Percentiles rank a stretch among this genome's conserved stretches.
Evolutionary conservation across 2,888 invertebrate genomes (phyloP).

Genomic region (Melangyna quadrimaculata): DNA sequence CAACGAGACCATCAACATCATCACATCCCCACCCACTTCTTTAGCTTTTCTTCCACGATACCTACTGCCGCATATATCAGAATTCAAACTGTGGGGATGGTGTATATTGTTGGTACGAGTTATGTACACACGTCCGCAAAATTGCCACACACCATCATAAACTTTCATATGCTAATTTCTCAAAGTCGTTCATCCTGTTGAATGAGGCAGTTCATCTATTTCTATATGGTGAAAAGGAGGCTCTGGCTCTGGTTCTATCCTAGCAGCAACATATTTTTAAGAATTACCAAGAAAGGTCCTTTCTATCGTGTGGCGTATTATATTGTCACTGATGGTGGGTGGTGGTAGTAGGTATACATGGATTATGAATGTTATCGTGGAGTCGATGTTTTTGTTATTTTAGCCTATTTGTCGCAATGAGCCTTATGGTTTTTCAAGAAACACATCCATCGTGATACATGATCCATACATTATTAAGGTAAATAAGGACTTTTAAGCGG

Average conservation of each 20-base stretch:
- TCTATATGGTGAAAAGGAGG: slow-evolving; percentile 39
- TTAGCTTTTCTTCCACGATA: not conserved
- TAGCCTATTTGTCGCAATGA: slow-evolving; percentile 21
- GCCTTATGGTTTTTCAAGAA: not conserved
- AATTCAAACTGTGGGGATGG: not conserved
- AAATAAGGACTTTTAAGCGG: not conserved
- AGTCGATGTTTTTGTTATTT: not conserved
- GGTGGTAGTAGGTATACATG: no score
- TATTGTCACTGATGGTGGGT: not conserved
- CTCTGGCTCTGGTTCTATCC: slow-evolving; percentile 37
- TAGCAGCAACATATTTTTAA: slow-evolving; percentile 13
- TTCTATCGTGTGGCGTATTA: not conserved
- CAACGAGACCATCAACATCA: not conserved
- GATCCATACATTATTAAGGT: not conserved
- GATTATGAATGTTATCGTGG: slow-evolving; percentile 3
- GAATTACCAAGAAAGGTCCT: slow-evolving; percentile 16
- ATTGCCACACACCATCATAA: slow-evolving; percentile 51
- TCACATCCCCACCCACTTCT: not conserved
- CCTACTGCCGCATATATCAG: not conserved
- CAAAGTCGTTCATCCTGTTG: slow-evolving; percentile 65
- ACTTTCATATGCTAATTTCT: slow-evolving; percentile 69
- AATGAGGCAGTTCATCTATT: slow-evolving; percentile 63
- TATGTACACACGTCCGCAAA: slow-evolving; percentile 61
- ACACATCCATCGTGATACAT: not conserved
- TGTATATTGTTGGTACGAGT: slow-evolving; percentile 33